Conservation (phyloP, 35 echinoderm and acorn worm genomes). For the Hemicentrotus pulcherrimus region DNA sequence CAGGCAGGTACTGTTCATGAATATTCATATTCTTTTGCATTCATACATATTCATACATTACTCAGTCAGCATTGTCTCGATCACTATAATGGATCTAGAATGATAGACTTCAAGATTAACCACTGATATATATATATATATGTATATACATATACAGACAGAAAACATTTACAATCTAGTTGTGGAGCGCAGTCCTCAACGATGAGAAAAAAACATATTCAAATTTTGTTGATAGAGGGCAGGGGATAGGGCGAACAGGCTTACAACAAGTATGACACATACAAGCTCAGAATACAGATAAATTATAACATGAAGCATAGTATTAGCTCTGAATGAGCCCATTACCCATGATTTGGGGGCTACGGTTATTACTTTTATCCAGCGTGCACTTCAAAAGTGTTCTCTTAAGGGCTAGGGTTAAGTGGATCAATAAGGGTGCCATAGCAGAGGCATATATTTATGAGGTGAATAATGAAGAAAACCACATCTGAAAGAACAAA, state of each 20-base stretch:
- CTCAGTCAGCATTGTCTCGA: not conserved
- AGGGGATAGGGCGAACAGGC: not conserved
- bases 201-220: not conserved
- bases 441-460: no score
- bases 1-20: slow-evolving; percentile 35
- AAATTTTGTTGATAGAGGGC: not conserved
- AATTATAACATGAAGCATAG: no score
- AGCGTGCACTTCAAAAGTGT: no score
- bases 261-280: not conserved
- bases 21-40: slow-evolving; percentile 39
- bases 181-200: not conserved
- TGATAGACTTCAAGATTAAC: not conserved
- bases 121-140: not conserved
- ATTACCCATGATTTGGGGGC: no score
- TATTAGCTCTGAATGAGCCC: no score
- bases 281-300: not conserved
- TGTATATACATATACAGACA: not conserved
- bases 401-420: no score
- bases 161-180: not conserved
- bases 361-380: no score
- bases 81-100: not conserved
- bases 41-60: slow-evolving; percentile 20
- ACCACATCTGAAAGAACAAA: no score
- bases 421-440: no score
- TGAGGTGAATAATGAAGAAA: no score